Percentiles rank a stretch among this genome's conserved stretches.
Evolutionary conservation across 2,113 vertebrate species (phyloP).

Genomic region (Salvelinus fontinalis): DNA sequence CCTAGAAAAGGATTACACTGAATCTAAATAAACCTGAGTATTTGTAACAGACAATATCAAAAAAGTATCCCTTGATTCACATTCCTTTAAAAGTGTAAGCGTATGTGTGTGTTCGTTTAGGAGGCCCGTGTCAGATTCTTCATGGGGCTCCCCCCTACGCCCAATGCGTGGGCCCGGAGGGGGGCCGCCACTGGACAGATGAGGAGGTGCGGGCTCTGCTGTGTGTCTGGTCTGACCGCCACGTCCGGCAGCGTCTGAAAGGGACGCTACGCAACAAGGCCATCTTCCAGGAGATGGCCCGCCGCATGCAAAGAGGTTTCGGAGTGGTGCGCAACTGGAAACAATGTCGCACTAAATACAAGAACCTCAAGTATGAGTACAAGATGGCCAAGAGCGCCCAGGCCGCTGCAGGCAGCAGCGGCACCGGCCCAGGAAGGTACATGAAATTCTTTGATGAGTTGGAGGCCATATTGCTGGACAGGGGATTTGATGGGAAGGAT

Average conservation of each 20-base stretch:
- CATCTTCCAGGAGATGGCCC: constrained; percentile 90
- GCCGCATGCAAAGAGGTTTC: constrained; percentile 77
- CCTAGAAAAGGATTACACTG: too few relatives aligned
- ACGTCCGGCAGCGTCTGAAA: constrained; percentile 80
- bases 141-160: constrained; percentile 61
- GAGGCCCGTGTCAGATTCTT: constrained; percentile 49
- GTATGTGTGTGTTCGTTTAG: constrained; percentile 42
- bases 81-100: background rate
- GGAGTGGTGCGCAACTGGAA: constrained; percentile 91
- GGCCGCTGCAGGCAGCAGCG: constrained; percentile 41
- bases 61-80: too few relatives aligned
- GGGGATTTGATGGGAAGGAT: constrained; percentile 64
- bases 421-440: constrained; percentile 73
- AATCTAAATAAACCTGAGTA: too few relatives aligned
- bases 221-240: constrained; percentile 83
- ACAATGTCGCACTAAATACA: constrained; percentile 91
- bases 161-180: constrained; percentile 78
- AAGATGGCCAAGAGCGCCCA: constrained; percentile 80
- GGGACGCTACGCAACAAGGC: constrained; percentile 86
- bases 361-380: constrained; percentile 91
- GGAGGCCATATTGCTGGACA: constrained; percentile 83
- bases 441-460: constrained; percentile 91
- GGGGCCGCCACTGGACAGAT: constrained; percentile 88
- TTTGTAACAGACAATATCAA: too few relatives aligned
- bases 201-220: constrained; percentile 85